A percentile compares a stretch with the other conserved stretches of the same genome.
These are phyloP conservation scores for Pyrocoelia pectoralis DNA, from an alignment of 2,888 invertebrate genomes.

Conservation along the genomic window DNA sequence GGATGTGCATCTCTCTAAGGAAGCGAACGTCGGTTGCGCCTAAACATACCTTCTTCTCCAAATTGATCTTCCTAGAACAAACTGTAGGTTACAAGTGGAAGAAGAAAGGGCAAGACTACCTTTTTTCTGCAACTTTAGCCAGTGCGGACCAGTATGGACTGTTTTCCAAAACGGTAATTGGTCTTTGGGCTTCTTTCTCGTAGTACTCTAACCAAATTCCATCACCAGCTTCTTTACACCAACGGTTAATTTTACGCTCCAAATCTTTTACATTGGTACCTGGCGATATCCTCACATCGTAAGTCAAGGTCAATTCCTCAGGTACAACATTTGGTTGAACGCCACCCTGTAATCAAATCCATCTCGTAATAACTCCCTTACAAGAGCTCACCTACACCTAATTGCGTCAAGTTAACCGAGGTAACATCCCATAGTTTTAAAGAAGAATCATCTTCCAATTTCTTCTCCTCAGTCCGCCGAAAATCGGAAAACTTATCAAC, in stretches of 20 bases:
- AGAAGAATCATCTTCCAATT: constrained; percentile 70
- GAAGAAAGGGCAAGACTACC: constrained; percentile 48
- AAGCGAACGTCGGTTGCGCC: constrained; percentile 92
- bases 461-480: constrained; percentile 71
- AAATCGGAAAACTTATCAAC: constrained; percentile 78
- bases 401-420: constrained; percentile 82
- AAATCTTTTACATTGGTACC: constrained; percentile 68
- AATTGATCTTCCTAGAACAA: constrained; percentile 68
- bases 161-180: constrained; percentile 62
- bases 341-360: constrained; percentile 37
- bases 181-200: constrained; percentile 61
- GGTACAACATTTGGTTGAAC: not conserved
- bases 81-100: not conserved
- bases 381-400: constrained; percentile 64
- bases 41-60: constrained; percentile 80
- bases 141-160: constrained; percentile 71
- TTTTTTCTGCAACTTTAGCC: constrained; percentile 60
- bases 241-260: constrained; percentile 58
- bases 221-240: constrained; percentile 67
- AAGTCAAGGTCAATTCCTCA: not conserved
- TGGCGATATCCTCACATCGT: not conserved
- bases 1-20: constrained; percentile 77
- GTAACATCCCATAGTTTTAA: constrained; percentile 85
- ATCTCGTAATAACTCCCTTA: not conserved
- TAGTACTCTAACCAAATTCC: constrained; percentile 64